These are phyloP conservation scores for Cryptoprocta ferox DNA, from an alignment of 2,797 vertebrate genomes.

Conservation along the genomic window DNA sequence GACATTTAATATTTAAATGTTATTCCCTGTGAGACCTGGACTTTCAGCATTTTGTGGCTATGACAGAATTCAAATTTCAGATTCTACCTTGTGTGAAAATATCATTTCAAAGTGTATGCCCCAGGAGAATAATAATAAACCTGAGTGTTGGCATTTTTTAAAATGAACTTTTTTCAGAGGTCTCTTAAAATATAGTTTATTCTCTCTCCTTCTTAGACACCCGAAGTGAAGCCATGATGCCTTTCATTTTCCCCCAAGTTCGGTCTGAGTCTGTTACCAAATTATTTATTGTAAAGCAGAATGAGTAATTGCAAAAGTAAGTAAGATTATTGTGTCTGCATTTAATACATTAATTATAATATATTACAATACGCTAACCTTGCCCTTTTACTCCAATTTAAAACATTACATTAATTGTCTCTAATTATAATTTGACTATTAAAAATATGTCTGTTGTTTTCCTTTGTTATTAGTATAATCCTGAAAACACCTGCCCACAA, in stretches of 20 bases:
- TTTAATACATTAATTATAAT: slow-evolving; percentile 75
- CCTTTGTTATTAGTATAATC: slow-evolving; percentile 66
- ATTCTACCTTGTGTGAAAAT: slow-evolving; percentile 74
- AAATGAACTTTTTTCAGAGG: slow-evolving; percentile 70
- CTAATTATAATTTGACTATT: slow-evolving; percentile 74
- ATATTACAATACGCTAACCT: slow-evolving; percentile 65
- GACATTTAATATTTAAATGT: slow-evolving; percentile 76
- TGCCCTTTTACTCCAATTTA: slow-evolving; percentile 64
- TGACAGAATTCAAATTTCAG: slow-evolving; percentile 74
- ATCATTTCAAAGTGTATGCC: slow-evolving; percentile 67
- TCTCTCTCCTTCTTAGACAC: slow-evolving; percentile 8
- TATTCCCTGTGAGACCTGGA: slow-evolving; percentile 71
- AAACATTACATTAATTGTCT: slow-evolving; percentile 68
- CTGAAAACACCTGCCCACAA: slow-evolving; percentile 66
- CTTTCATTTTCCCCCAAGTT: slow-evolving; percentile 66
- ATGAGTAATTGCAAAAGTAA: slow-evolving; percentile 67
- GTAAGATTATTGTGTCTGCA: slow-evolving; percentile 56
- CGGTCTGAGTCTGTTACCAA: slow-evolving; percentile 53
- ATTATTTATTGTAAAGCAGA: slow-evolving; percentile 64
- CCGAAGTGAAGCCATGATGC: background rate
- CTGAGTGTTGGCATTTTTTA: slow-evolving; percentile 63
- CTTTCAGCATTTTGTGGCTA: slow-evolving; percentile 65
- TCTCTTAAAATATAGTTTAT: slow-evolving; percentile 58
- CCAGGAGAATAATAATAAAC: slow-evolving; percentile 74
- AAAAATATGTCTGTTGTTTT: slow-evolving; percentile 65